Conservation (phyloP, 2,888 invertebrate genomes). For the Hipparchia sbordonii region DNA sequence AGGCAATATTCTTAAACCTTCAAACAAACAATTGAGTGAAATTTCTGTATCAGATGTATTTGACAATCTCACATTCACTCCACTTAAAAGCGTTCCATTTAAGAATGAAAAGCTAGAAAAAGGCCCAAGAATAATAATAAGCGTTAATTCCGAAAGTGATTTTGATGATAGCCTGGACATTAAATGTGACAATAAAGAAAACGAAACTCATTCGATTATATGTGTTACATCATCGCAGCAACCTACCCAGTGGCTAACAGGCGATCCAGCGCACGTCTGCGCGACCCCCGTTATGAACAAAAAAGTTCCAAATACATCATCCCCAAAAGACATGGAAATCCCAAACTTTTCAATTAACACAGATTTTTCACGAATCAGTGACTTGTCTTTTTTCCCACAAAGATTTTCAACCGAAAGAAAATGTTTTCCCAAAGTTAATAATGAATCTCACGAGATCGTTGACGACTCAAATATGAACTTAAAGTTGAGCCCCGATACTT, state of each 20-base stretch:
- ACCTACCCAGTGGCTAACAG: conserved; percentile 60
- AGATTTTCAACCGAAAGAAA: conserved; percentile 76
- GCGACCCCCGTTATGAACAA: conserved; percentile 61
- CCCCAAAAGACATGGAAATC: conserved; percentile 73
- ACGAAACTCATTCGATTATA: conserved; percentile 67
- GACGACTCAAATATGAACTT: conserved; percentile 52
- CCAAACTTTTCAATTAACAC: conserved; percentile 78
- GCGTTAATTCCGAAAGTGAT: conserved; percentile 68
- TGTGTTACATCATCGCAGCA: conserved; percentile 61
- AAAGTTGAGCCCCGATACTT: conserved; percentile 77
- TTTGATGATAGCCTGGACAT: conserved; percentile 67
- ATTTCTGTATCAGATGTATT: conserved; percentile 60
- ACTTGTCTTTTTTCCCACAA: conserved; percentile 71
- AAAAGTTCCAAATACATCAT: conserved; percentile 75
- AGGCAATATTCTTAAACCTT: conserved; percentile 60
- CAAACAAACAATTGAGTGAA: conserved; percentile 57
- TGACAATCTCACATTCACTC: conserved; percentile 73
- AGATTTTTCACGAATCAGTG: conserved; percentile 75
- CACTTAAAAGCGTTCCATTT: conserved; percentile 56
- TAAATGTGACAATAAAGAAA: conserved; percentile 62
- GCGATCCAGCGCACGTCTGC: conserved; percentile 50
- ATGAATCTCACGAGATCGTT: conserved; percentile 64
- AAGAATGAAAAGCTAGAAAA: conserved; percentile 65
- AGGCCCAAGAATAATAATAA: conserved; percentile 67
- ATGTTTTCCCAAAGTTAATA: conserved; percentile 58